These are phyloP conservation scores for Cotesia typhae DNA, from an alignment of 1,140 invertebrate species.

Conservation along the genomic window DNA sequence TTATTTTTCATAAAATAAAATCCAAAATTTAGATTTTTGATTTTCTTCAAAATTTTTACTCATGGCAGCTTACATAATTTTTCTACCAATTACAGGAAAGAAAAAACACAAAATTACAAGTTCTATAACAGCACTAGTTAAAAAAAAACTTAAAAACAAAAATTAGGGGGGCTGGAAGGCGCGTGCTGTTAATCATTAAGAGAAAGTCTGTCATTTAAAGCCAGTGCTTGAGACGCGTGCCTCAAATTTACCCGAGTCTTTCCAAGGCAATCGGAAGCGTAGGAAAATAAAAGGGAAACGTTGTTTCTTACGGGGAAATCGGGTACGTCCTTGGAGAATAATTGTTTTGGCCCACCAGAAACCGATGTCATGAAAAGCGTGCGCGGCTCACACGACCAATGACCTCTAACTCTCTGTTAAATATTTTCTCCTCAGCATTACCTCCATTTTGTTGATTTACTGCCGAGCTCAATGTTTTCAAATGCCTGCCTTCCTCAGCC, in stretches of 20 bases:
- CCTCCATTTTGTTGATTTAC: slow-evolving; percentile 11
- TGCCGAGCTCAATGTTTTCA: background rate
- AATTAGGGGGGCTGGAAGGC: slow-evolving; percentile 11
- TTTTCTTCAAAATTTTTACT: no score
- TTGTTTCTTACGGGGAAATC: slow-evolving; percentile 30
- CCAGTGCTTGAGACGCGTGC: no score
- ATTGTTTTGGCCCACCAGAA: slow-evolving; percentile 13
- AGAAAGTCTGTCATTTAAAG: slow-evolving; percentile 17
- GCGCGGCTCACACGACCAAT: slow-evolving; percentile 27
- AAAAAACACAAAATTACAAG: no score
- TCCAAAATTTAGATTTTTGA: no score
- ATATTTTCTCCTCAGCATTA: background rate
- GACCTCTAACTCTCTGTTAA: background rate
- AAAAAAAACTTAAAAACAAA: background rate
- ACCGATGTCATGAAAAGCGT: slow-evolving; percentile 26
- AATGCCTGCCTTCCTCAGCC: no score
- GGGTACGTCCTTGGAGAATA: slow-evolving; percentile 31
- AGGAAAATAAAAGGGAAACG: background rate
- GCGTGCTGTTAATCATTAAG: slow-evolving; percentile 30
- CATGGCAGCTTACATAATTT: no score
- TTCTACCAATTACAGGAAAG: no score
- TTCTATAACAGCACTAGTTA: no score
- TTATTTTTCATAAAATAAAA: no score
- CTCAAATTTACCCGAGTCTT: no score
- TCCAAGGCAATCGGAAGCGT: background rate